These are phyloP conservation scores for Athalia rosae DNA, from an alignment of 2,888 invertebrate species.

Conservation along the genomic window DNA sequence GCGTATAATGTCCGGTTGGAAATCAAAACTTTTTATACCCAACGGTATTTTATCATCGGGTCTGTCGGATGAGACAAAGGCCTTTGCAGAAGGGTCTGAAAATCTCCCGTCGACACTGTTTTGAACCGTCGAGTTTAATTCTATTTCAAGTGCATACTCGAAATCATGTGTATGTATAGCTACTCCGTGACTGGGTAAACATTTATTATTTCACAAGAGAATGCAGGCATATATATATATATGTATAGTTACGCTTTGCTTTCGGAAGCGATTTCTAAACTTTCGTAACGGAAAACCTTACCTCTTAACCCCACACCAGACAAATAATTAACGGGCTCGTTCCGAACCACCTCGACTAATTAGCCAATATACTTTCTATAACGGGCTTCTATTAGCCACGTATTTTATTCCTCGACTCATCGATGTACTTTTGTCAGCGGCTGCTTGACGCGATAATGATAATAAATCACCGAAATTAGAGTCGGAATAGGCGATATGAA, in stretches of 20 bases:
- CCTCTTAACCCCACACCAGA: neutral
- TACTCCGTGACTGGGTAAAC: neutral
- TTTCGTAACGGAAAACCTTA: conserved; percentile 46
- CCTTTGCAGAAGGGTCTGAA: too few species aligned
- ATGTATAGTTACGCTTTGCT: neutral
- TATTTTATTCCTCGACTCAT: too few species aligned
- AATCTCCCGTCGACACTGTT: neutral
- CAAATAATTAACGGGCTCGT: conserved; percentile 1
- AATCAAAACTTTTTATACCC: too few species aligned
- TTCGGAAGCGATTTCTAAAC: conserved; percentile 37
- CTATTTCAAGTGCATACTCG: neutral
- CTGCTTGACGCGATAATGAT: too few species aligned
- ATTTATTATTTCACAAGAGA: conserved; percentile 17
- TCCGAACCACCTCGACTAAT: conserved; percentile 14
- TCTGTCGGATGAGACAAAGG: too few species aligned
- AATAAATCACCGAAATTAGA: too few species aligned
- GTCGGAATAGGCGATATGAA: too few species aligned
- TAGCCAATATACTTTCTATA: neutral
- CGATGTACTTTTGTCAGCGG: too few species aligned
- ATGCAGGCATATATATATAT: neutral
- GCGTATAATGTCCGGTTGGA: too few species aligned
- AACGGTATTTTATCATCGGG: too few species aligned
- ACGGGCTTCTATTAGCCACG: neutral
- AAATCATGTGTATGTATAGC: too few species aligned
- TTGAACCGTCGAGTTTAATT: neutral